Evolutionary conservation across 2,888 invertebrate species (phyloP), one percentile per base, ranked within the genome.

Genomic region (Ochropleura leucogaster): DNA sequence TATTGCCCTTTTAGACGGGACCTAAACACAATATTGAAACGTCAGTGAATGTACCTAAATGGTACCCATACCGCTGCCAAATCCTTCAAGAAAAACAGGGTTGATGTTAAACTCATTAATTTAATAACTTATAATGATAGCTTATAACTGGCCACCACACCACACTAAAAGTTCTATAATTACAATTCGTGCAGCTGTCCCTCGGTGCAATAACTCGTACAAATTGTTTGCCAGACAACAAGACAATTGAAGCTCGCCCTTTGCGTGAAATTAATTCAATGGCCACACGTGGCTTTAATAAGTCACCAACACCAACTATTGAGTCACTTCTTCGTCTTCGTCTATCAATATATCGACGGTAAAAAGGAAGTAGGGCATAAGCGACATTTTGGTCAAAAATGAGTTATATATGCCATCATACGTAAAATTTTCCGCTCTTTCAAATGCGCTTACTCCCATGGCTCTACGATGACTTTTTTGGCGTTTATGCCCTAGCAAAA

Each of bases 211-310:
- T 80, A 71, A 60, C 51, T 74, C 66, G n/a, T 42, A 40, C 51
- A 76, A 76, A 66, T 72, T 57, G 68, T 66, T 20, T 57, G 16
- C 66, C 72, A 68, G 77, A 70, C 77, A 80, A 73, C 59, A 81
- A 77, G 20, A 69, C 72, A 67, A 81, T 79, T 70, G 44, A 49
- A 57, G 47, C 20, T 42, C 65, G 57, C 65, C 68, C 82, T 80
- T 80, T 72, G 64, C 69, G 62, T 63, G 57, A 63, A 49, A 55
- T 72, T 67, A 72, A 77, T 77, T 62, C 30, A 47, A 47, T 69
- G 8, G 42, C 40, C 42, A 57, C 62, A 57, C 53, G 71, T 68
- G 59, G 49, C 64, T 49, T 68, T 59, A 59, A 64, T 68, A 42
- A 30, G 60, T 44, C 47, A 14, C n/a, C 14, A 47, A n/a, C 30